Conservation (phyloP, 2,113 vertebrate species). For the Excalfactoria chinensis region DNA sequence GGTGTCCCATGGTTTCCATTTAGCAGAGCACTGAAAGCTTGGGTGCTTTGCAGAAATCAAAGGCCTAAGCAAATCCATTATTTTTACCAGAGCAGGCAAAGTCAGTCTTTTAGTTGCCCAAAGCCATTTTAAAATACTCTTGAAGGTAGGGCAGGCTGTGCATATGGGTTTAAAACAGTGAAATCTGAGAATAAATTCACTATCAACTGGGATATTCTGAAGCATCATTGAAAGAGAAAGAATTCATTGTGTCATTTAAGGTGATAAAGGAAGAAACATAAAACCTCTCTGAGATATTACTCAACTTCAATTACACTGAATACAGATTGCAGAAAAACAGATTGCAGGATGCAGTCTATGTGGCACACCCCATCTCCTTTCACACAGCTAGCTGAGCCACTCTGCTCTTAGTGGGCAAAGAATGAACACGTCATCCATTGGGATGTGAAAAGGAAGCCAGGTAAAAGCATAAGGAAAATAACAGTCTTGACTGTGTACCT, state of each 20-base stretch:
- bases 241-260: background rate
- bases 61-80: background rate
- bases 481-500: background rate
- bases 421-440: background rate
- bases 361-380: background rate
- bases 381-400: background rate
- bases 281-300: background rate
- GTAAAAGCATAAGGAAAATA: background rate
- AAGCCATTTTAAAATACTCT: background rate
- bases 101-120: background rate
- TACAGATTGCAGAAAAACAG: background rate
- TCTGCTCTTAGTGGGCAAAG: background rate
- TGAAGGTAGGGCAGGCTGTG: background rate
- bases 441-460: background rate
- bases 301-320: background rate
- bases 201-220: background rate
- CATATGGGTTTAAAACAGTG: background rate
- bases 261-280: background rate
- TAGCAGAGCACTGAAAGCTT: background rate
- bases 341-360: background rate
- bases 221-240: background rate
- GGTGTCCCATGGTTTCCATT: background rate
- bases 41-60: background rate
- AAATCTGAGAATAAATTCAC: background rate
- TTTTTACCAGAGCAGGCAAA: background rate